Evolutionary conservation across 2,888 invertebrate genomes (phyloP).

Genomic region (Sphaerophoria taeniata): DNA sequence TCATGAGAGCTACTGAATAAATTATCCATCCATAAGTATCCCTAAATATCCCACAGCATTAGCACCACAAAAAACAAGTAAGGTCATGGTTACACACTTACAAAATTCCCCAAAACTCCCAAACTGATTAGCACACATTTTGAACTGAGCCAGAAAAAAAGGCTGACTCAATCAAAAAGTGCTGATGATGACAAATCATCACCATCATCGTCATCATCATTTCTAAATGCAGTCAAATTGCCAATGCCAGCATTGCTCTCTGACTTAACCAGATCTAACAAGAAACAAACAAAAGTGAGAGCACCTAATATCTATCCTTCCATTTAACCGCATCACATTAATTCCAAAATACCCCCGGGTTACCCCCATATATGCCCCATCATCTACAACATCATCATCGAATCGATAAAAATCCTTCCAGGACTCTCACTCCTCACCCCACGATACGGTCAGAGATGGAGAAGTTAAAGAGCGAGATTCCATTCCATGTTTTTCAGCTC

Average conservation of each 20-base stretch:
- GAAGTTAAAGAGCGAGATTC: slow-evolving; percentile 67
- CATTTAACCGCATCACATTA: slow-evolving; percentile 74
- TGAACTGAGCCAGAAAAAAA: not conserved
- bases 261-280: slow-evolving; percentile 7
- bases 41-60: not conserved
- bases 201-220: slow-evolving; percentile 21
- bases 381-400: slow-evolving; percentile 53
- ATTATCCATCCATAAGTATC: slow-evolving; percentile 42
- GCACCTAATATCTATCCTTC: slow-evolving; percentile 49
- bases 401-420: slow-evolving; percentile 75
- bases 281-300: slow-evolving; percentile 12
- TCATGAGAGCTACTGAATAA: slow-evolving; percentile 67
- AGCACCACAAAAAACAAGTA: not conserved
- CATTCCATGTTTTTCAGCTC: slow-evolving; percentile 58
- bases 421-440: slow-evolving; percentile 2
- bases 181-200: slow-evolving; percentile 60
- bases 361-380: slow-evolving; percentile 19
- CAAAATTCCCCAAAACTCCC: slow-evolving; percentile 19
- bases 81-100: slow-evolving; percentile 63
- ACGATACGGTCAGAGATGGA: slow-evolving; percentile 13
- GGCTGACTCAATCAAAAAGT: slow-evolving; percentile 49
- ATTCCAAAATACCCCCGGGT: slow-evolving; percentile 58
- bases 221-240: slow-evolving; percentile 56
- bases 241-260: slow-evolving; percentile 44
- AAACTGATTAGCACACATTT: slow-evolving; percentile 29